Conservation (phyloP, 2,113 vertebrate species). For the Atractosteus spatula region DNA sequence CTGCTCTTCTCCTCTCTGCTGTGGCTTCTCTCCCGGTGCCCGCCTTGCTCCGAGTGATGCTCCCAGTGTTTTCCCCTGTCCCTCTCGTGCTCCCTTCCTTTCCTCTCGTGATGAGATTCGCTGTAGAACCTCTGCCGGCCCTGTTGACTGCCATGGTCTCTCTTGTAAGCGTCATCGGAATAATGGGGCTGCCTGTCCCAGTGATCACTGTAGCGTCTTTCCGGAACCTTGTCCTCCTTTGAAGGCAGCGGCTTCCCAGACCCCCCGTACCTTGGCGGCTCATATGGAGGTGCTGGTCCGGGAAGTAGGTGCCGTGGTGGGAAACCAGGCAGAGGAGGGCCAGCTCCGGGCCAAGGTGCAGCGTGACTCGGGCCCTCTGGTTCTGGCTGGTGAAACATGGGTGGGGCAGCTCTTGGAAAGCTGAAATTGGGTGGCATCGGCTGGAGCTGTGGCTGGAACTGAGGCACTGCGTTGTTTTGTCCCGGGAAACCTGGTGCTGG, state of each 20-base stretch:
- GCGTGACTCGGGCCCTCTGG: slow-evolving; percentile 60
- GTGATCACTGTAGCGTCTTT: slow-evolving; percentile 79
- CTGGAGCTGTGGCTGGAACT: slow-evolving; percentile 60
- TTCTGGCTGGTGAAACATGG: slow-evolving; percentile 37
- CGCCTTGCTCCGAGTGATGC: slow-evolving; percentile 68
- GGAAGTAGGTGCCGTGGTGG: slow-evolving; percentile 62
- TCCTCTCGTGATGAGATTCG: slow-evolving; percentile 79
- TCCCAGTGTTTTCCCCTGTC: slow-evolving; percentile 59
- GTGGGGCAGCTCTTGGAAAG: slow-evolving; percentile 47
- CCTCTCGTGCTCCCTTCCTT: slow-evolving; percentile 76
- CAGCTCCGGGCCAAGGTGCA: slow-evolving; percentile 66
- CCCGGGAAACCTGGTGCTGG: slow-evolving; percentile 53
- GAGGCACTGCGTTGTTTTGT: slow-evolving; percentile 59
- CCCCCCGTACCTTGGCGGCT: slow-evolving; percentile 62
- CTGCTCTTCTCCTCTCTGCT: slow-evolving; percentile 32
- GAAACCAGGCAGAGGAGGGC: slow-evolving; percentile 65
- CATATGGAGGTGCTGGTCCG: slow-evolving; percentile 50
- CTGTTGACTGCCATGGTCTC: slow-evolving; percentile 74
- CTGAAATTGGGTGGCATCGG: slow-evolving; percentile 72
- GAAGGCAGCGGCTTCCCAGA: slow-evolving; percentile 65
- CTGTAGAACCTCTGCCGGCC: slow-evolving; percentile 73
- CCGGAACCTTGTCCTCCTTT: slow-evolving; percentile 73
- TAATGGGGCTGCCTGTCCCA: slow-evolving; percentile 80
- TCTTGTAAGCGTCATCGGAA: slow-evolving; percentile 63
- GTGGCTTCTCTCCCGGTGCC: slow-evolving; percentile 50